Evolutionary conservation across 2,888 invertebrate genomes (phyloP).

Genomic region (Alsophila aescularia): DNA sequence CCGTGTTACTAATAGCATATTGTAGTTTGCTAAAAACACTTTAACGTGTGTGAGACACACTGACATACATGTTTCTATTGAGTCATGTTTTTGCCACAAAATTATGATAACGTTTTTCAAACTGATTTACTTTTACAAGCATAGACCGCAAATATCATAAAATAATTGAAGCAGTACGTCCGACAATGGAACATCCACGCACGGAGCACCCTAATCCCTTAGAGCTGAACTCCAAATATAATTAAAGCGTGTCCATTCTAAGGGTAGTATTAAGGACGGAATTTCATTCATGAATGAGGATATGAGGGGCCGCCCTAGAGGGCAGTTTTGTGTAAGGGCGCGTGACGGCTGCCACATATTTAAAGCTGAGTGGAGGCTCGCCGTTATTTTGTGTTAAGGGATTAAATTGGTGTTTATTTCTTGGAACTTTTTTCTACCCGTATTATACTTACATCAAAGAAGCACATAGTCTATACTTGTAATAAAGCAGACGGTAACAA

Average conservation of each 20-base stretch:
- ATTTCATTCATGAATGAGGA: conserved; percentile 51
- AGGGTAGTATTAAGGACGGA: conserved; percentile 41
- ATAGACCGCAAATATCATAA: too few relatives aligned
- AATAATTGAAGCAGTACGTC: too few relatives aligned
- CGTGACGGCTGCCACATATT: conserved; percentile 1
- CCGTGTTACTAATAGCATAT: too few relatives aligned
- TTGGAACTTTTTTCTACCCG: background rate
- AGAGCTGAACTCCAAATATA: conserved; percentile 30
- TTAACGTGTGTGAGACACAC: too few relatives aligned
- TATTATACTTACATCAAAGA: background rate
- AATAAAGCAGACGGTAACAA: too few relatives aligned
- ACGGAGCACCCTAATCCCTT: conserved; percentile 10
- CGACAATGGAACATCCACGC: conserved; percentile 17
- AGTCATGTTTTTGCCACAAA: too few relatives aligned
- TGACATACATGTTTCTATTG: too few relatives aligned
- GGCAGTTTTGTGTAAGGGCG: conserved; percentile 22
- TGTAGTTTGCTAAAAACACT: too few relatives aligned
- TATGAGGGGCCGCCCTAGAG: conserved; percentile 41
- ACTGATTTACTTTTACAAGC: too few relatives aligned
- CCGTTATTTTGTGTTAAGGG: background rate
- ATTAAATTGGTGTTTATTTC: background rate
- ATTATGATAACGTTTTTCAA: too few relatives aligned
- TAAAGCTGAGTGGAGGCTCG: background rate
- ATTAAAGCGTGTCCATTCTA: conserved; percentile 39
- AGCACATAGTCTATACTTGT: too few relatives aligned